Conservation (phyloP, 2,888 invertebrate species). For the Pristionchus mayeri region DNA sequence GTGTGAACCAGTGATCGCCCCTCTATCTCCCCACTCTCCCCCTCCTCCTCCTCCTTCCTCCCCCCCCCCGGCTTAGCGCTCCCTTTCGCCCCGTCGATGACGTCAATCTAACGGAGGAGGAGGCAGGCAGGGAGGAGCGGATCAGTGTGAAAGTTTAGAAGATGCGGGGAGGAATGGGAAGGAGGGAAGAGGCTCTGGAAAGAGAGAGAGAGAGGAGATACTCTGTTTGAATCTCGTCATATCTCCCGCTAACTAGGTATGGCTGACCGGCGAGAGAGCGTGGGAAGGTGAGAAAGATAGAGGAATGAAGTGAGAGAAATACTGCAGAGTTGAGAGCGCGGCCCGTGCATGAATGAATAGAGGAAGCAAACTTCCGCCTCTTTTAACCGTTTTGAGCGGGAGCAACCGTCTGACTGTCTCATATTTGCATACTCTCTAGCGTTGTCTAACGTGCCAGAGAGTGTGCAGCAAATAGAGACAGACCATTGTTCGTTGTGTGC, state of each 20-base stretch:
- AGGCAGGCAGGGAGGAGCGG: too few species aligned
- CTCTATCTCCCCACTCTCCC: neutral
- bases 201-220: neutral
- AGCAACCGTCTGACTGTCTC: too few species aligned
- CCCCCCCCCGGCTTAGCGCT: conserved; percentile 12
- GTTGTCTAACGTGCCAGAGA: too few species aligned
- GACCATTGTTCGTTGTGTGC: too few species aligned
- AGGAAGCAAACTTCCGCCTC: too few species aligned
- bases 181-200: neutral
- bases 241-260: neutral
- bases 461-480: too few species aligned
- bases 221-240: neutral
- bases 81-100: neutral
- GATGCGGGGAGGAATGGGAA: neutral
- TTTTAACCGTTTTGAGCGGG: too few species aligned
- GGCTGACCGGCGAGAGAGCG: neutral
- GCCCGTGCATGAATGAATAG: too few species aligned
- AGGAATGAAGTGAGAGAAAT: too few species aligned
- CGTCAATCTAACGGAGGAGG: neutral
- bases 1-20: neutral
- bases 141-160: conserved; percentile 34
- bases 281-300: neutral
- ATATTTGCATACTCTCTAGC: too few species aligned
- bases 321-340: too few species aligned
- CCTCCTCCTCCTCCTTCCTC: neutral